Evolutionary conservation across 2,888 invertebrate species (phyloP), one percentile per base, ranked within the genome.

Genomic region (Pardosa pseudoannulata): DNA sequence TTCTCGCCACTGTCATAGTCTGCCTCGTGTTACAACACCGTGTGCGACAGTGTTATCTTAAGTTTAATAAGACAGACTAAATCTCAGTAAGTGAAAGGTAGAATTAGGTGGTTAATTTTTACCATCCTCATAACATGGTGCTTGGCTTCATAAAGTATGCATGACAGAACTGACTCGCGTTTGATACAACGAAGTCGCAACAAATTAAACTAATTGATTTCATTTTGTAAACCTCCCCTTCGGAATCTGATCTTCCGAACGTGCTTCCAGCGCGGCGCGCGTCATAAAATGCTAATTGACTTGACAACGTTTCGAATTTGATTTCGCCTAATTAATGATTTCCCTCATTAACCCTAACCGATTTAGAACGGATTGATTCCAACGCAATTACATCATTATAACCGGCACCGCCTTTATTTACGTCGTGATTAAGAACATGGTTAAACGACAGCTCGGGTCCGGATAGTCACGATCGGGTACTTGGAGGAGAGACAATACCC

Each of bases 331-430:
- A 85, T 85, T 85, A 85, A 85, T 78, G 78, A 85, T 78, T 76
- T 76, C 70, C 72, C 76, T 85, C 83, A 85, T 85, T 85, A 85
- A 78, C 78, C 83, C 82, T 83, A 83, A 83, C 82, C 71, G 76
- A 70, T 83, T 83, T 83, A 83, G 68, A 73, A 73, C 39, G 56
- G 62, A 32, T 62, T 64, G 73, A 80, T 73, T 73, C 67, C 67
- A 50, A 68, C 67, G 74, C 79, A 79, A 79, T 79, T 79, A 68
- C 74, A 50, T 73, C 80, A 39, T 74, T 74, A 72, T 67, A 73
- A 67, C 67, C 75, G 62, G 62, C 65, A 27, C 70, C 70, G 75
- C 70, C 74, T 70, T 70, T 70, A 41, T 70, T 75, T 64, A 41
- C 32, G 23, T 27, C 81, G 70, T 83, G 82, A 83, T 83, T 76